phyloP scores from a whole-genome alignment of 2,888 invertebrate species.

The Lasioglossum lativentre region DNA sequence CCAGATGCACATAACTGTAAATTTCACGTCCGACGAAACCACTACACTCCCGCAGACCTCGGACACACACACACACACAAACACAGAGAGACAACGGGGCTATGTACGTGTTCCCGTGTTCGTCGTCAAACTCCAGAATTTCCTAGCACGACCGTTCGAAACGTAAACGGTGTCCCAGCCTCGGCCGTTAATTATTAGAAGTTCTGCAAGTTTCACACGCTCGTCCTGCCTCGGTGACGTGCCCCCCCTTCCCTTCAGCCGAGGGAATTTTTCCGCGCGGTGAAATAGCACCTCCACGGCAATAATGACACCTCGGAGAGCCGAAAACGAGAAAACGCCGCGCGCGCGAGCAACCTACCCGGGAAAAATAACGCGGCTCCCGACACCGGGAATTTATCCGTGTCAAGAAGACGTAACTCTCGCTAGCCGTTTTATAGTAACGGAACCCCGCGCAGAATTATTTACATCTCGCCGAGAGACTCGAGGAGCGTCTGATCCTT shows the following conservation, averaged over 20 bases:
- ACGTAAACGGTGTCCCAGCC: constrained; percentile 1
- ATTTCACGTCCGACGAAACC: constrained; percentile 1
- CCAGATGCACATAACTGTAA: constrained; percentile 6
- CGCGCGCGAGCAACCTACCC: background rate
- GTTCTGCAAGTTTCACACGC: background rate
- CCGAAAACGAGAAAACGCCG: background rate
- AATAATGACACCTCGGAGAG: constrained; percentile 3
- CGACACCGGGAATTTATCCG: background rate
- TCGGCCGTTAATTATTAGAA: constrained; percentile 19
- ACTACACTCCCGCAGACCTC: background rate
- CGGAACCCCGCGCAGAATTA: background rate
- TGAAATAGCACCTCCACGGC: background rate
- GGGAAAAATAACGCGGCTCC: background rate
- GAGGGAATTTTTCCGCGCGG: background rate
- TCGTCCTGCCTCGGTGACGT: background rate
- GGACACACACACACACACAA: background rate
- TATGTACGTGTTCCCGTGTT: background rate
- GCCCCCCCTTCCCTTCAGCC: background rate
- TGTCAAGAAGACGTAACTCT: background rate
- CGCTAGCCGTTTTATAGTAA: background rate
- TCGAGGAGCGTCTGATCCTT: background rate
- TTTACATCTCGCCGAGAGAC: background rate
- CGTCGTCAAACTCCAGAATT: constrained; percentile 2
- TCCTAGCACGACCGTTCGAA: background rate
- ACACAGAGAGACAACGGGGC: background rate